Evolutionary conservation across 2,113 vertebrate genomes (phyloP), one percentile per base, ranked within the genome.

Genomic region (Fregata magnificens): DNA sequence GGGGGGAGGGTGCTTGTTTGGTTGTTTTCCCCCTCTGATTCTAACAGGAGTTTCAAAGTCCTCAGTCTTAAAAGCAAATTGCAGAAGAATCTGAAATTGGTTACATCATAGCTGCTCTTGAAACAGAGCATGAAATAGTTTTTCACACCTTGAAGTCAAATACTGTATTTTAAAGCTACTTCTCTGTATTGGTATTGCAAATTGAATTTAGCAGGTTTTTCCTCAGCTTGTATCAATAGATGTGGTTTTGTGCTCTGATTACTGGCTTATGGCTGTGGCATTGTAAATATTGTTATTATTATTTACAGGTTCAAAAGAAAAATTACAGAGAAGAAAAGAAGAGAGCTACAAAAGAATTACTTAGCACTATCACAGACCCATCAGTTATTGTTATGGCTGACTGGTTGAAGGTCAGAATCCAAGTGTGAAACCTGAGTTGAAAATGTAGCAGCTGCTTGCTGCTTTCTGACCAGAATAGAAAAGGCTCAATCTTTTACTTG

Each of bases 241-340:
- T 67, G 34, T 16, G 5, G 82, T 86, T 79, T 89, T 65, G 22
- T 59, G 50, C 47, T 81, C 50, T 61, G 26, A 32, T 84, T 72
- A 69, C 16, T 93, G 65, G 11, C 24, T 90, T 81, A n/a, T 69
- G 87, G 36, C 40, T 59, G 2, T 92, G 76, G 34, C 81, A 36
- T 70, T 82, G 49, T 95, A 89, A 83, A 63, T 58, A 34, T 62
- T 59, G 97, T 89, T 93, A 7, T 96, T 93, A 69, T 82, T 95
- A 58, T 45, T 97, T 97, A 88, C 91, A 99, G 99, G 99, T 99
- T 78, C 99, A 99, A 97, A 99, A 99, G 98, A 99, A 99, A 96
- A 99, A 99, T 98, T 99, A 99, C 97, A 98, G 99, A 88, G 99
- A 99, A 93, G 99, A 99, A 95, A 99, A 99, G 98, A 99, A 99